Evolutionary conservation across 2,888 invertebrate species (phyloP), one percentile per base, ranked within the genome.

Genomic region (Conistra vaccinii): DNA sequence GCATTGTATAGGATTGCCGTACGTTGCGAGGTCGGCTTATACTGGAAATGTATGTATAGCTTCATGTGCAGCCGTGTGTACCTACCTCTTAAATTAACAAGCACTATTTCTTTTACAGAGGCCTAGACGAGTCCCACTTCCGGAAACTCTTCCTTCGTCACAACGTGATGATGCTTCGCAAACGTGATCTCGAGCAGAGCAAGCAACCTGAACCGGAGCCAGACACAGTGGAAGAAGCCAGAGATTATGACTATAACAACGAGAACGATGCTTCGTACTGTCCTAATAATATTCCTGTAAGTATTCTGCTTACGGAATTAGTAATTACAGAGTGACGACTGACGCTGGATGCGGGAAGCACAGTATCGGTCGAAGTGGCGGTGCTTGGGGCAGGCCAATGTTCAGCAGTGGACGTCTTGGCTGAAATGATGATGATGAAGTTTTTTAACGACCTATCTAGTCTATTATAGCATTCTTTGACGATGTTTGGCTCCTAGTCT

Each of bases 241-340:
- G 89, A 9, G 95, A 95, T 60, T 96, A 96, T 85, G 95, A 96
- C 87, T 96, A 96, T 71, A 91, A 94, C 81, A 96, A 96, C 80
- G 96, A 96, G 81, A 96, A 96, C 81, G 96, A 96, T 84, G 96
- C 95, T 1, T 96, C 96, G 0, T 96, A 96, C 88, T 96, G 96
- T 76, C 94, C 95, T 1, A 93, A 91, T 65, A 91, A 91, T 74
- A 86, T 92, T 57, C 93, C 93, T 82, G 96, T 96, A 29, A 88
- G 90, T 85, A 48, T 55, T 26, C 14, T 26, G 17, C 0, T 26
- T 48, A 20, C 20, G 6, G 55, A 55, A 55, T 14, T 26, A 55
- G 5, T 48, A 55, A 26, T 14, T 6, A 26, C 6, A 26, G 12
- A 55, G 26, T 14, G n/a, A 26, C 55, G 53, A n/a, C n/a, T n/a